Evolutionary conservation across 2,888 invertebrate genomes (phyloP), one percentile per base, ranked within the genome.

Genomic region (Hemithea aestivaria): DNA sequence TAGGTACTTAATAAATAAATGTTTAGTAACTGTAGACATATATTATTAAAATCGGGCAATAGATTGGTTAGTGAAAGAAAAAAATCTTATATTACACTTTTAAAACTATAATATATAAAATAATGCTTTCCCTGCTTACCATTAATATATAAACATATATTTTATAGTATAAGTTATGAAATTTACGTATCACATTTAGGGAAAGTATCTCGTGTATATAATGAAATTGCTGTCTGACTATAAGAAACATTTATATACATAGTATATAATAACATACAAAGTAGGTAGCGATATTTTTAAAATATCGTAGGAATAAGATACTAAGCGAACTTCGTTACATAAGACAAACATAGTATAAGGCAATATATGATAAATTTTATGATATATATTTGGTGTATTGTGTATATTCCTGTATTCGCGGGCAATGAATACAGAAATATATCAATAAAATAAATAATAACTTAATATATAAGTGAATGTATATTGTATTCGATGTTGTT

Each of bases 371-470:
- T 29, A 29, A 10, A 32, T 26, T 20, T 31, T 26, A 26, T 31
- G 7, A 38, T 35, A 33, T 36, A 23, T 21, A 23, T 10, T 33
- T 27, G 16, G 5, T 16, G 20, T 32, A 32, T 46, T 59, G 50
- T 53, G 44, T 51, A 61, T 62, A 66, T 77, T 77, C 78, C 68
- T 76, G 69, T 70, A 75, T 66, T 83, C 75, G 31, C 35, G 85
- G 85, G 85, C 85, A 87, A 87, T 87, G 73, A 77, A 67, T 81
- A 57, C 69, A 73, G 69, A 76, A 74, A 75, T 73, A 61, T 65
- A 53, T 40, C 42, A 53, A 23, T 20, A 10, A 6, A 1, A 20
- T 53, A 40, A 42, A 33, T 41, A 33, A 40, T 41, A 31, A 12
- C 20, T 10, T 25, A 21, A 23, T 22, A 21, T 26, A 31, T 48